Percentiles rank a stretch among this genome's conserved stretches.
Evolutionary conservation across 2,888 invertebrate species (phyloP).

Genomic region (Scaptomyza parva): DNA sequence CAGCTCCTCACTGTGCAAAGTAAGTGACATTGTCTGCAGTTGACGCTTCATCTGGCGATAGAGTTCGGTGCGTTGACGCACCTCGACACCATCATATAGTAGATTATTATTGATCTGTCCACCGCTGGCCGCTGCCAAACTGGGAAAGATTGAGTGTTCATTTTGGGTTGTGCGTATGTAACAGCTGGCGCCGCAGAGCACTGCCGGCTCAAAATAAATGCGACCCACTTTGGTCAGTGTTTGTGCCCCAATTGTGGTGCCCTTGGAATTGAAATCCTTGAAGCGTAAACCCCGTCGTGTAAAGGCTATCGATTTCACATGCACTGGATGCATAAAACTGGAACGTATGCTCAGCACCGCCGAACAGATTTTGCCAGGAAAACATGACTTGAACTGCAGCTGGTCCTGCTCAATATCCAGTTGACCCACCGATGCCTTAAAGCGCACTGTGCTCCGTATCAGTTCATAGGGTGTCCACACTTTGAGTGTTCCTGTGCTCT

Average conservation of each 20-base stretch:
- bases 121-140: slow-evolving; percentile 1
- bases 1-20: slow-evolving; percentile 82
- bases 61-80: slow-evolving; percentile 82
- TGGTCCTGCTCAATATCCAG: slow-evolving; percentile 89
- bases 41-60: slow-evolving; percentile 82
- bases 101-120: slow-evolving; percentile 64
- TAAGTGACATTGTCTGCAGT: slow-evolving; percentile 81
- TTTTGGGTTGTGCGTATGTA: slow-evolving; percentile 70
- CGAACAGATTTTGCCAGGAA: slow-evolving; percentile 92
- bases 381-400: slow-evolving; percentile 91
- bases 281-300: slow-evolving; percentile 88
- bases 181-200: slow-evolving; percentile 87
- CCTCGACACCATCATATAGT: slow-evolving; percentile 81
- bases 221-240: slow-evolving; percentile 86
- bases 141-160: slow-evolving; percentile 53
- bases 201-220: slow-evolving; percentile 90
- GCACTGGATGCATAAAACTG: slow-evolving; percentile 92
- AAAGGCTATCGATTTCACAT: slow-evolving; percentile 87
- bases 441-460: slow-evolving; percentile 89
- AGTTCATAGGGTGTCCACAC: slow-evolving; percentile 90
- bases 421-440: slow-evolving; percentile 91
- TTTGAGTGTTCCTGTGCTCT: slow-evolving; percentile 89
- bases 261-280: slow-evolving; percentile 85
- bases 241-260: slow-evolving; percentile 85
- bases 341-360: slow-evolving; percentile 92